Base-by-base conservation (phyloP, 2,888 invertebrate species). In the Yponomeuta cagnagella region DNA sequence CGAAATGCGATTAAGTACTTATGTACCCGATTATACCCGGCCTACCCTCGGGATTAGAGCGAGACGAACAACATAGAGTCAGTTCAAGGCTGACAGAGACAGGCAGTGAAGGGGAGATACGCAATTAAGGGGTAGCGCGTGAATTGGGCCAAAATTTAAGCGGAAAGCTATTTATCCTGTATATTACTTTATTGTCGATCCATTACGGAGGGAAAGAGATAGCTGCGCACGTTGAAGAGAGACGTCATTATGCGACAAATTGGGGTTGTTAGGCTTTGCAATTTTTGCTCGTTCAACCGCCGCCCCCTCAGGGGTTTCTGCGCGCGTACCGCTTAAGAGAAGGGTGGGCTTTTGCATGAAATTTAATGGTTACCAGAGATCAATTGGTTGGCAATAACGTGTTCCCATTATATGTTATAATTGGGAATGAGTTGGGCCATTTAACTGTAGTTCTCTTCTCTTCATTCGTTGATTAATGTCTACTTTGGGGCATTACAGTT, bases 161-260 rank as follows among this genome's bases (percentile, higher is more conserved):
- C 87, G 89, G 86, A 88, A 85, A 87, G 85, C 87, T 86, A 89
- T 88, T 89, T 89, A 87, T 91, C 52, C 88, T 83, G 84, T 87
- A 85, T 87, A 91, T 92, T 92, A 92, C 90, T 92, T 91, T 92
- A 91, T 91, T 89, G 91, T 89, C 82, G 87, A 86, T 82, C 90
- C 84, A 92, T 92, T 92, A 90, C 80, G 75, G 89, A 76, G 84
- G 74, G 84, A 88, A 74, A 74, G 79, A 77, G 88, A 88, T 72
- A 74, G 81, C 72, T 74, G 73, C 76, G 80, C 76, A 75, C 72
- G 80, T 73, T 74, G 71, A 76, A 80, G 74, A 52, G 79, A 76
- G 77, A 78, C 65, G 76, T 71, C 70, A 76, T 75, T 77, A 77
- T 75, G 79, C 77, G 80, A 83, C 84, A 86, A 87, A 86, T 85